A percentile compares a stretch with the other conserved stretches of the same genome.
phyloP scores from a whole-genome alignment of 2,113 vertebrate species.

The Neolamprologus kungweensis region DNA sequence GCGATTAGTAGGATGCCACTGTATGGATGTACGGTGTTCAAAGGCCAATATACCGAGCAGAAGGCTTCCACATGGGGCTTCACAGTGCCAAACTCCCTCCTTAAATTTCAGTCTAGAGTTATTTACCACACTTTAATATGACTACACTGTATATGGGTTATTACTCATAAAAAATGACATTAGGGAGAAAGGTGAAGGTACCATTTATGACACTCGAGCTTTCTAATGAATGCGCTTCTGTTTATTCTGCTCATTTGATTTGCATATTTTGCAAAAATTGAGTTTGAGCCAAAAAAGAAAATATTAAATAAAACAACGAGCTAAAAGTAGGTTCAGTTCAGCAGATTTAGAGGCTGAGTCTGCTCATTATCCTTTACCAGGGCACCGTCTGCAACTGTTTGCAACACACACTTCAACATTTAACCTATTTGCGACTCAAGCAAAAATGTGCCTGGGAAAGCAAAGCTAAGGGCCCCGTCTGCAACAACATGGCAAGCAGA shows the following conservation, averaged over 20 bases:
- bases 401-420: slow-evolving; percentile 4
- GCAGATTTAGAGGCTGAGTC: not conserved
- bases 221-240: not conserved
- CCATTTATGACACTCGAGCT: not conserved
- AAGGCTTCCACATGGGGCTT: not conserved
- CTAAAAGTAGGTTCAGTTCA: not conserved
- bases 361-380: not conserved
- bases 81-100: not conserved
- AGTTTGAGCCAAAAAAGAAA: not conserved
- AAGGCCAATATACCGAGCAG: not conserved
- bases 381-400: not conserved
- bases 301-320: not conserved
- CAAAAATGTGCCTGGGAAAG: not conserved
- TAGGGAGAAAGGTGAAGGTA: not conserved
- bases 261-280: not conserved
- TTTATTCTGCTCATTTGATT: not conserved
- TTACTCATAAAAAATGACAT: not conserved
- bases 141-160: not conserved
- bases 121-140: not conserved
- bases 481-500: not conserved
- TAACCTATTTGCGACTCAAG: not conserved
- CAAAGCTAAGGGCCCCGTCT: not conserved
- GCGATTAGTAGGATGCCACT: not conserved
- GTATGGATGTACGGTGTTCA: not conserved
- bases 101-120: not conserved